Percentiles rank a stretch among this genome's conserved stretches.
phyloP scores from a whole-genome alignment of 2,797 vertebrate genomes.

The Natrix natrix region DNA sequence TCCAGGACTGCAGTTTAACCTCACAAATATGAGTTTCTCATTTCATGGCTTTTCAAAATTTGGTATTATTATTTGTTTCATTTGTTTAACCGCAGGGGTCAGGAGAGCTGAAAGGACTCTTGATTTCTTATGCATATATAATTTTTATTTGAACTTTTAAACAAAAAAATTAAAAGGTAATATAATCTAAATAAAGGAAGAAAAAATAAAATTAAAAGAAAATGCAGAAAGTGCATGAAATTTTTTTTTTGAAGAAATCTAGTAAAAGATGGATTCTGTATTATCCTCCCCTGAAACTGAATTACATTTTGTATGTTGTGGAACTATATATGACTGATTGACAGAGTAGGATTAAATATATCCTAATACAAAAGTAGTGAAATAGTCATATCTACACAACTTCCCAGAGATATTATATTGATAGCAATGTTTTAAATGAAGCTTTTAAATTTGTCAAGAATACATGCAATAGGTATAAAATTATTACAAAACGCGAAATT shows the following conservation, averaged over 20 bases:
- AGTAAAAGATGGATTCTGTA: background rate
- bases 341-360: background rate
- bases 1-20: slow-evolving; percentile 30
- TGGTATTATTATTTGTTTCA: slow-evolving; percentile 45
- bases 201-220: background rate
- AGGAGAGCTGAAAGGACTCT: background rate
- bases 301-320: background rate
- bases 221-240: background rate
- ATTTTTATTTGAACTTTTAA: background rate
- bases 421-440: background rate
- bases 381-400: background rate
- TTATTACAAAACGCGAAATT: background rate
- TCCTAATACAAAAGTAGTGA: background rate
- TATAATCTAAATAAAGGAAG: background rate
- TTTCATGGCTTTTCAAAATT: slow-evolving; percentile 54
- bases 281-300: background rate
- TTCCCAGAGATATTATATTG: background rate
- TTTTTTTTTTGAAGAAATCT: background rate
- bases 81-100: background rate
- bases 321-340: background rate
- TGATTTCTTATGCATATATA: background rate
- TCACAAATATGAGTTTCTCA: slow-evolving; percentile 26
- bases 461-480: background rate
- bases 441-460: background rate
- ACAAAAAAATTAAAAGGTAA: background rate